Percentiles rank a stretch among this genome's conserved stretches.
Conservation (phyloP, 1,140 invertebrate species). For the Thaumetopoea pityocampa region DNA sequence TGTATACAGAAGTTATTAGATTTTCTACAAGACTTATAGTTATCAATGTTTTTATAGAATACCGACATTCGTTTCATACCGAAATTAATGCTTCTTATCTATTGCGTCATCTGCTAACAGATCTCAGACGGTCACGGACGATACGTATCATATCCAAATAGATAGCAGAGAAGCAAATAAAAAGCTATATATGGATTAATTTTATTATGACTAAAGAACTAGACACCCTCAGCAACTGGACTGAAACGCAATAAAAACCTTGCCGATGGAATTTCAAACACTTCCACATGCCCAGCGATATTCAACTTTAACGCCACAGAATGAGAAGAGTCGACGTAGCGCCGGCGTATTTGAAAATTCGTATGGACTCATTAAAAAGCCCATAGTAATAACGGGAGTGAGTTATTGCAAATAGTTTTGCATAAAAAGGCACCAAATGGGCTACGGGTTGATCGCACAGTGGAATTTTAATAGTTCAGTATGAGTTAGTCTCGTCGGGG, state of each 20-base stretch:
- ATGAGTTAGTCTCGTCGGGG: slow-evolving; percentile 23
- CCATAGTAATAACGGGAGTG: slow-evolving; percentile 28
- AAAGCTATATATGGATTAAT: too few relatives aligned
- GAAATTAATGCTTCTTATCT: too few relatives aligned
- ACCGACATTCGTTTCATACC: too few relatives aligned
- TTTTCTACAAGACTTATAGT: too few relatives aligned
- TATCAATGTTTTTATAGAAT: too few relatives aligned
- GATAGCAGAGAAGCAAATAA: too few relatives aligned
- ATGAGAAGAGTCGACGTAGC: not conserved
- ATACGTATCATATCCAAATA: too few relatives aligned
- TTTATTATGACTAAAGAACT: slow-evolving; percentile 4
- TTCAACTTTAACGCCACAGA: not conserved
- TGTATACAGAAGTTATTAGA: too few relatives aligned
- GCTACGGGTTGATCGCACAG: slow-evolving; percentile 1
- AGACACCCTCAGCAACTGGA: slow-evolving; percentile 2
- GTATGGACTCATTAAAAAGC: slow-evolving; percentile 37
- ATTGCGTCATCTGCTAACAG: too few relatives aligned
- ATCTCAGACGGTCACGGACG: too few relatives aligned
- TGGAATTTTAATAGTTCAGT: slow-evolving; percentile 49
- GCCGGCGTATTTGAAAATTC: slow-evolving; percentile 17
- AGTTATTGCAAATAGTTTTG: slow-evolving; percentile 49
- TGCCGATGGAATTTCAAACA: slow-evolving; percentile 7
- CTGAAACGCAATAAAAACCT: slow-evolving; percentile 14
- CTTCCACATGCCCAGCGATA: not conserved
- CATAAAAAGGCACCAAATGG: slow-evolving; percentile 39